Evolutionary conservation across 1,140 invertebrate genomes (phyloP).

Genomic region (Druon quercuslanigerum): DNA sequence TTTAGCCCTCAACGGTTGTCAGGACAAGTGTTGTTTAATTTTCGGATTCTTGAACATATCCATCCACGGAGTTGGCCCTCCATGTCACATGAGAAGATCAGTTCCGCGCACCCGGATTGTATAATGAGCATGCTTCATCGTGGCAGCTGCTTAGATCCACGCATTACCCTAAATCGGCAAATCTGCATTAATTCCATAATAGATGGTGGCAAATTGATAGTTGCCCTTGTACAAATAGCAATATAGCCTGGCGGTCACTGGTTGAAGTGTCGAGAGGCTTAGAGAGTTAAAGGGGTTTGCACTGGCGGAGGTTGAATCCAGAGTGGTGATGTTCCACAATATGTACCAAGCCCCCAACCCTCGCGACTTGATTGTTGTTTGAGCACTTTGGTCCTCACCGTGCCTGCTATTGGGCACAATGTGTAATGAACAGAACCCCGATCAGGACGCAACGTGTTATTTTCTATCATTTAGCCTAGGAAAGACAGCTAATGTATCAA

Average conservation of each 20-base stretch:
- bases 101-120: not conserved
- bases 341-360: conserved; percentile 51
- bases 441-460: conserved; percentile 23
- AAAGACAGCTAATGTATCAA: conserved; percentile 25
- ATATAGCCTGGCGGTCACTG: conserved; percentile 45
- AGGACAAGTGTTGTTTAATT: too few species aligned
- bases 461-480: not conserved
- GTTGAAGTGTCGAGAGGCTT: conserved; percentile 41
- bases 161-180: conserved; percentile 47
- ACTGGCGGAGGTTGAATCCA: conserved; percentile 35
- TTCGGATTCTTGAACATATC: not conserved
- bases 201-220: conserved; percentile 65
- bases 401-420: conserved; percentile 14
- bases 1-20: too few species aligned
- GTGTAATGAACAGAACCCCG: conserved; percentile 47
- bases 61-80: not conserved
- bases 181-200: conserved; percentile 59
- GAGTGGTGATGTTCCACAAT: conserved; percentile 57
- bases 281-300: conserved; percentile 54
- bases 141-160: conserved; percentile 4
- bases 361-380: conserved; percentile 59
- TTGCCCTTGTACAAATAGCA: conserved; percentile 59
- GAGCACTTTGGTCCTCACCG: conserved; percentile 53
- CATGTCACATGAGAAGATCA: not conserved
- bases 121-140: not conserved